These are phyloP conservation scores for Petrosia ficiformis DNA, from an alignment of 37 sponge, comb jelly and placozoan species.

Conservation along the genomic window DNA sequence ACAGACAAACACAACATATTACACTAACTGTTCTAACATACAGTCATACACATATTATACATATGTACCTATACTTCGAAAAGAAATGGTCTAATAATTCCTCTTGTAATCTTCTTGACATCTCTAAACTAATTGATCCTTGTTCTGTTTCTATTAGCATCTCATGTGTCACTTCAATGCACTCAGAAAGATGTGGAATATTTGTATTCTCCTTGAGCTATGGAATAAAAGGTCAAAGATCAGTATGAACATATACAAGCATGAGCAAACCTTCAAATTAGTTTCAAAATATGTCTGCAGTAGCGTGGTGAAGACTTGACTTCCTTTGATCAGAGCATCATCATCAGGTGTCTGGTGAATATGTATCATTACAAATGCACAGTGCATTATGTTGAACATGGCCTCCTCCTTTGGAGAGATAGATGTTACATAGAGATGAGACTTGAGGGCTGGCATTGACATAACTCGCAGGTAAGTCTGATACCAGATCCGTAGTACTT, in stretches of 20 bases:
- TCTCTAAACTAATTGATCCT: not conserved
- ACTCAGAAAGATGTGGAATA: not conserved
- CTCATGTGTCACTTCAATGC: not conserved
- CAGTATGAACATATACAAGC: not conserved
- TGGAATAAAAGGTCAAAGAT: not conserved
- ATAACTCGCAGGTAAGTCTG: conserved; percentile 54
- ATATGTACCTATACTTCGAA: not conserved
- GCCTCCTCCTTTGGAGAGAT: conserved; percentile 14
- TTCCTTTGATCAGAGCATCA: not conserved
- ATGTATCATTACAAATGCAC: conserved; percentile 31
- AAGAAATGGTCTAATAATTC: conserved; percentile 45
- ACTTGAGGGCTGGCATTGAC: conserved; percentile 43
- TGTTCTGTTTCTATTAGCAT: not conserved
- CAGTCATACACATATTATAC: no score
- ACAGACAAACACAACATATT: no score
- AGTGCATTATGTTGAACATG: conserved; percentile 51
- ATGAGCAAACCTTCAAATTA: not conserved
- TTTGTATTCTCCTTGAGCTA: conserved; percentile 1
- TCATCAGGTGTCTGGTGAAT: not conserved
- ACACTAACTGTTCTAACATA: no score
- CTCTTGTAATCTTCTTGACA: conserved; percentile 11
- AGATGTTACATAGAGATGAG: conserved; percentile 6
- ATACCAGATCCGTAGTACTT: conserved; percentile 30
- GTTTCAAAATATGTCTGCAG: not conserved
- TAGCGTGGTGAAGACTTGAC: not conserved